A percentile compares a stretch with the other conserved stretches of the same genome.
Evolutionary conservation across 2,797 vertebrate species (phyloP).

Genomic region (Somateria mollissima): DNA sequence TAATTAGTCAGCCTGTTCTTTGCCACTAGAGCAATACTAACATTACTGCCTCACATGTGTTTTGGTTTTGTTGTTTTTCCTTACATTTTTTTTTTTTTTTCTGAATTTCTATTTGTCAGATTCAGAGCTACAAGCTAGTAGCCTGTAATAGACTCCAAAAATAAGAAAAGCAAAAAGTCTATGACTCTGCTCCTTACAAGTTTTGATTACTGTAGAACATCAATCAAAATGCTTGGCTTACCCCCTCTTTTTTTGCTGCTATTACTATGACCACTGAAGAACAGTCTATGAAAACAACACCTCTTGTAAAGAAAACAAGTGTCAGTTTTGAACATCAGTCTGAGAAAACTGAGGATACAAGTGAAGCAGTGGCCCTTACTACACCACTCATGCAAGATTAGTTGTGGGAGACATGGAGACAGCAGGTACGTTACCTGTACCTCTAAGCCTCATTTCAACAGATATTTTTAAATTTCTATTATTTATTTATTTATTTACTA

Average conservation of each 20-base stretch:
- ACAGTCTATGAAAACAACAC: neutral
- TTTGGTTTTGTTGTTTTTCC: neutral
- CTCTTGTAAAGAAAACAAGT: neutral
- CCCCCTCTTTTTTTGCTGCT: neutral
- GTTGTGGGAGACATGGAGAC: neutral
- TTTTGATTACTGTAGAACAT: constrained; percentile 2
- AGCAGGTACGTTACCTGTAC: neutral
- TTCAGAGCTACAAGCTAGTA: neutral
- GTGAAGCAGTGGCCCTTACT: neutral
- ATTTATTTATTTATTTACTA: neutral
- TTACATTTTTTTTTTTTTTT: neutral
- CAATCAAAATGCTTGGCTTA: neutral
- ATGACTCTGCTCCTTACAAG: neutral
- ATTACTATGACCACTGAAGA: neutral
- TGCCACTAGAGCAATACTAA: neutral
- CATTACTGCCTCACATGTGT: neutral
- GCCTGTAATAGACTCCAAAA: neutral
- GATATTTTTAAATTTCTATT: too few species aligned
- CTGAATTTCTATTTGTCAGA: neutral
- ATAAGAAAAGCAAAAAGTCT: neutral
- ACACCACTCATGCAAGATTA: neutral
- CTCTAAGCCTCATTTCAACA: neutral
- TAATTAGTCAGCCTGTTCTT: neutral
- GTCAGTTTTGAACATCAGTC: neutral
- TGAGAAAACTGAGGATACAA: neutral